phyloP scores from a whole-genome alignment of 2,797 vertebrate genomes.

The Tadarida brasiliensis region DNA sequence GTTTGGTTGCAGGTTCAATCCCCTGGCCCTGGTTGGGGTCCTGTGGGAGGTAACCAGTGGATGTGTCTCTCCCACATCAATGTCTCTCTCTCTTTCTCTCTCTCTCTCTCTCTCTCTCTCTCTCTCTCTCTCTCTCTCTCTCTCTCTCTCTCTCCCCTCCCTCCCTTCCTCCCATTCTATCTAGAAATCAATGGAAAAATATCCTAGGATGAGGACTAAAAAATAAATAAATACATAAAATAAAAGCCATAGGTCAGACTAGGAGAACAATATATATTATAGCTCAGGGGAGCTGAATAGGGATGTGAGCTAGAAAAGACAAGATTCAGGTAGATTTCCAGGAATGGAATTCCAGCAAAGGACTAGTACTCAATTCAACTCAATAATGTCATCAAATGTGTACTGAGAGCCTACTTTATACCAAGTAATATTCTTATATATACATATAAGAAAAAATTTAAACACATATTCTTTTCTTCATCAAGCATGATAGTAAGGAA shows the following conservation, averaged over 20 bases:
- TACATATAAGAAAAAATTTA: not conserved
- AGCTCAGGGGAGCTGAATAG: not conserved
- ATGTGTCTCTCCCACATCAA: no score
- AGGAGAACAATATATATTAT: not conserved
- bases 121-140: no score
- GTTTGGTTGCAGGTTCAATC: no score
- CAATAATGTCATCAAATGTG: not conserved
- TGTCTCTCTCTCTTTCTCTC: no score
- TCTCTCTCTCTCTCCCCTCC: no score
- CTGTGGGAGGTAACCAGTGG: no score
- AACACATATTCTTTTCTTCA: not conserved
- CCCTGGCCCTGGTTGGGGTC: no score
- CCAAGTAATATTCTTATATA: not conserved
- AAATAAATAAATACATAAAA: no score
- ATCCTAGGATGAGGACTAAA: no score
- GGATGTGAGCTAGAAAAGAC: not conserved
- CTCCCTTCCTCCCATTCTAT: no score
- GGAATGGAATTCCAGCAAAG: not conserved
- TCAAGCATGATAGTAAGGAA: constrained; percentile 8
- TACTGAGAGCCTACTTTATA: not conserved
- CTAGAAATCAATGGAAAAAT: no score
- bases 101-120: no score
- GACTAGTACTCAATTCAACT: not conserved
- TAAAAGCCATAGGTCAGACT: not conserved
- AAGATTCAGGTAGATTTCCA: not conserved